Conservation (phyloP, 2,797 vertebrate genomes). For the Philypnodon macrostomus region DNA sequence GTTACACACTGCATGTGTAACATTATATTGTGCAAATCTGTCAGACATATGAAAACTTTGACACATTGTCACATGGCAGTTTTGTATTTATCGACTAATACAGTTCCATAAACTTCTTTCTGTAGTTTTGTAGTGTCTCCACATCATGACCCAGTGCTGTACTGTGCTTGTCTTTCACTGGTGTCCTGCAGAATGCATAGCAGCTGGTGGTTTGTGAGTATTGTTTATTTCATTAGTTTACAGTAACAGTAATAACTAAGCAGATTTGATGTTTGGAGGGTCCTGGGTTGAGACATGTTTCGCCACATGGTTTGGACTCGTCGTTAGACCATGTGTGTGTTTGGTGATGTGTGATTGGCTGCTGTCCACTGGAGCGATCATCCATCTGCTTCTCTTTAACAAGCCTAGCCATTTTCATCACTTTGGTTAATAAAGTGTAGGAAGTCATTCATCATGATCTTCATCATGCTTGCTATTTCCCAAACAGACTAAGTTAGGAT, state of each 20-base stretch:
- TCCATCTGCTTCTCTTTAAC: conserved; percentile 24
- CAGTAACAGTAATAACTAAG: conserved; percentile 56
- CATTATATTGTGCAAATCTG: conserved; percentile 26
- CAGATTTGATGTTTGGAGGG: conserved; percentile 33
- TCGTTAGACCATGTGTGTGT: conserved; percentile 12
- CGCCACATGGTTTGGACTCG: conserved; percentile 44
- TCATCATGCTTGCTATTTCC: background rate
- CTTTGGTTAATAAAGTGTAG: background rate
- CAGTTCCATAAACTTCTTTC: no score
- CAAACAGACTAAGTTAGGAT: no score
- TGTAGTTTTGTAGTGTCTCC: no score
- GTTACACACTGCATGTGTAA: conserved; percentile 8
- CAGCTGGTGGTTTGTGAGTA: conserved; percentile 56
- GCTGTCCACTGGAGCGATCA: conserved; percentile 25
- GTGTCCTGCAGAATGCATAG: no score
- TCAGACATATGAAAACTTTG: conserved; percentile 5
- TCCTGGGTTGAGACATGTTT: conserved; percentile 39
- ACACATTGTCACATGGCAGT: background rate
- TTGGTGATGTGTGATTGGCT: conserved; percentile 8
- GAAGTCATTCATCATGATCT: background rate
- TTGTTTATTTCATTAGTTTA: conserved; percentile 36
- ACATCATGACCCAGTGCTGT: no score
- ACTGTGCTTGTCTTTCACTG: conserved; percentile 4
- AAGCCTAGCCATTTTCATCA: background rate
- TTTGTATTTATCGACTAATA: background rate